Evolutionary conservation across 2,888 invertebrate species (phyloP), one percentile per base, ranked within the genome.

Genomic region (Lepidochitona cinerea): DNA sequence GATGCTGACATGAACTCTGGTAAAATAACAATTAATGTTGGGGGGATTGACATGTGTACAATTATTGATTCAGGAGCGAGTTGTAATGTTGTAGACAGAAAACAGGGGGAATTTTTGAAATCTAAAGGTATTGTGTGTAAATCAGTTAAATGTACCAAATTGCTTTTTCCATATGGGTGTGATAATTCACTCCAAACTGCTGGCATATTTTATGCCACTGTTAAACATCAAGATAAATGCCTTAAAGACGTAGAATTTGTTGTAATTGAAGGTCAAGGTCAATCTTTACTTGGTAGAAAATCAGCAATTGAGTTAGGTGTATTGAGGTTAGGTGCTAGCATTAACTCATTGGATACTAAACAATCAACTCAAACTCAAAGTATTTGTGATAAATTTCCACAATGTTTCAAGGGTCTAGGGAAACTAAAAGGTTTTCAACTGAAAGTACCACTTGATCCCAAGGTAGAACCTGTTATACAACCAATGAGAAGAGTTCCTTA

Each of bases 61-160:
- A 59, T 78, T 18, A 68, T 78, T 4, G 78, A 78, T 37, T 74
- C 74, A 23, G 78, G 78, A n/a, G 75, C 78, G 18, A 54, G 64
- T 3, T 32, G 37, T 26, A 75, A 75, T 41, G 68, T 74, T 4
- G 67, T 78, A 18, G 68, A 72, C 23, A 29, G 59, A 37, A 12
- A 69, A 35, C 23, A 68, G 23, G 75, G 78, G 73, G 73, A 52
- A 37, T 32, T 68, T 14, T 64, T 77, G 67, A 77, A 77, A 67
- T n/a, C n/a, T 14, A 35, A 37, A 4, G 54, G 54, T 53, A 54
- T 75, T 0, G 68, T 59, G 23, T 78, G 78, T 70, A 68, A n/a
- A 26, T 72, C 73, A 12, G 26, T 52, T 14, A 68, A 54, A 52
- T 70, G 69, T 14, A 33, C 7, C 5, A 75, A 75, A 33, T 53